These are phyloP conservation scores for Protomyctophum bolini DNA, from an alignment of 2,113 vertebrate genomes.

Conservation along the genomic window DNA sequence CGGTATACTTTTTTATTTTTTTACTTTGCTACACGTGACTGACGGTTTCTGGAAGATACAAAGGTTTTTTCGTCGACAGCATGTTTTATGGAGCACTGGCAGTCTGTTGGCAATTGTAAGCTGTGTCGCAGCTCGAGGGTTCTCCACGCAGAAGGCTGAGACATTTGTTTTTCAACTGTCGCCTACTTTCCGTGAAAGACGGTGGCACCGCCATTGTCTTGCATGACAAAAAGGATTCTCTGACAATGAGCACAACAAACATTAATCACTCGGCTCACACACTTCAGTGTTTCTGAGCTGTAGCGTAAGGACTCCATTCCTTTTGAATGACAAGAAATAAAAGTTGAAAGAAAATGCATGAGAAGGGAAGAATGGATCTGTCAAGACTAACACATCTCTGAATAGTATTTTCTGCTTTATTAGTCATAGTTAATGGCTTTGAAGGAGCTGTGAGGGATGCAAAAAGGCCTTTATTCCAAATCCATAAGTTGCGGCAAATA, in stretches of 20 bases:
- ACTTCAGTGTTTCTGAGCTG: conserved; percentile 22
- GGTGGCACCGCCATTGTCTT: conserved; percentile 15
- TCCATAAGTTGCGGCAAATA: conserved; percentile 31
- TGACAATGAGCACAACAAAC: conserved; percentile 14
- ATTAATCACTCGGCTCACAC: conserved; percentile 26
- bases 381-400: conserved; percentile 47
- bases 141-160: background rate
- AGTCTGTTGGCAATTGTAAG: background rate
- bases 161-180: conserved; percentile 3
- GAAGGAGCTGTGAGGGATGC: conserved; percentile 30
- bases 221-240: conserved; percentile 33
- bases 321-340: conserved; percentile 20
- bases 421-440: conserved; percentile 59
- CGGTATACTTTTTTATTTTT: no score
- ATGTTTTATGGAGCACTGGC: conserved; percentile 5
- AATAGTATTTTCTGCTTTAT: conserved; percentile 58
- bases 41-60: background rate
- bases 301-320: conserved; percentile 4
- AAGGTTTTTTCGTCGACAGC: background rate
- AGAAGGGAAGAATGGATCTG: conserved; percentile 42
- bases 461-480: conserved; percentile 32
- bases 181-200: background rate
- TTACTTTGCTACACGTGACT: background rate
- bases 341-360: conserved; percentile 15
- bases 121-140: background rate